Percentiles rank a stretch among this genome's conserved stretches.
phyloP scores from a whole-genome alignment of 2,888 invertebrate genomes.

The Vanessa cardui region DNA sequence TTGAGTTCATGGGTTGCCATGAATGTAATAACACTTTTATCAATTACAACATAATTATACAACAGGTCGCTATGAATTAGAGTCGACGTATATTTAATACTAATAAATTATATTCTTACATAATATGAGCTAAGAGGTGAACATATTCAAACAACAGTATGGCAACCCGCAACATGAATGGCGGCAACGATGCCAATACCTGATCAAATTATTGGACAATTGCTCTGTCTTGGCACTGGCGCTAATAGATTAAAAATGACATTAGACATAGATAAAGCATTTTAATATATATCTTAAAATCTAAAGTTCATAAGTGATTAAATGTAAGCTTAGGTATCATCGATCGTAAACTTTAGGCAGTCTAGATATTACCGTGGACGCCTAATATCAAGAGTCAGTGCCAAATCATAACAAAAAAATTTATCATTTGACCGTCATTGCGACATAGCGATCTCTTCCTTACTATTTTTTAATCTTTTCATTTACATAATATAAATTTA shows the following conservation, averaged over 20 bases:
- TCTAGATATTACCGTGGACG: conserved; percentile 43
- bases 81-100: conserved; percentile 19
- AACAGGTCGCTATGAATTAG: conserved; percentile 18
- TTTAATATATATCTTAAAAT: conserved; percentile 44
- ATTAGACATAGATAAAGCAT: conserved; percentile 42
- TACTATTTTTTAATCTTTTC: conserved; percentile 68
- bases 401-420: conserved; percentile 43
- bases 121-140: conserved; percentile 16
- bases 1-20: conserved; percentile 68
- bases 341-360: conserved; percentile 40
- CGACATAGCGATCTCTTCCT: conserved; percentile 62
- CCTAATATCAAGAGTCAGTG: conserved; percentile 44
- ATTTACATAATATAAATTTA: conserved; percentile 81
- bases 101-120: conserved; percentile 33
- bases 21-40: conserved; percentile 24
- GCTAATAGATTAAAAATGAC: conserved; percentile 33
- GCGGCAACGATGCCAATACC: conserved; percentile 53
- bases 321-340: conserved; percentile 40
- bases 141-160: conserved; percentile 35
- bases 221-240: conserved; percentile 58
- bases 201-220: conserved; percentile 46
- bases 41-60: conserved; percentile 17
- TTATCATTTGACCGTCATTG: conserved; percentile 53
- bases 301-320: conserved; percentile 47
- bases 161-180: conserved; percentile 66